Conservation (phyloP, 1,140 invertebrate species). For the Zaprionus davidi region DNA sequence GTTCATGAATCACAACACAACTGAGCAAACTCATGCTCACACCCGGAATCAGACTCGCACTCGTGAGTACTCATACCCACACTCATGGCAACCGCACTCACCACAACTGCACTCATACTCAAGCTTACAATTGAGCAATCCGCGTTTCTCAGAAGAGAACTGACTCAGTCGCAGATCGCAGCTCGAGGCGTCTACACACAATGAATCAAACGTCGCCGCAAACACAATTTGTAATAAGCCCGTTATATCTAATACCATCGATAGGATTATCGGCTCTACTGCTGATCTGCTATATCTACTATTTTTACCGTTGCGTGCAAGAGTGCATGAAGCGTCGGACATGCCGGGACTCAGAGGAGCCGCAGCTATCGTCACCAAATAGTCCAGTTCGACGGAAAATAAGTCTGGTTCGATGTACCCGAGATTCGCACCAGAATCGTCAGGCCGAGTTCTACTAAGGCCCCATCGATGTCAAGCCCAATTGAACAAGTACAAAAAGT, state of each 20-base stretch:
- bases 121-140: not conserved
- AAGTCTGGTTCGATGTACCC: not conserved
- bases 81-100: not conserved
- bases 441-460: not conserved
- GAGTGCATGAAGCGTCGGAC: conserved; percentile 2
- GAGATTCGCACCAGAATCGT: not conserved
- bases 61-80: not conserved
- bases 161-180: conserved; percentile 10
- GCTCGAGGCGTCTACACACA: conserved; percentile 9
- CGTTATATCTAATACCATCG: conserved; percentile 27
- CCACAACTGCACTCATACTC: not conserved
- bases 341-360: not conserved
- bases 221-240: conserved; percentile 1
- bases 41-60: not conserved
- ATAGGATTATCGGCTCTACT: not conserved
- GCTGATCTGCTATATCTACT: conserved; percentile 20
- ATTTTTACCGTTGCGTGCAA: conserved; percentile 27
- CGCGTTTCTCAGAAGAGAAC: not conserved
- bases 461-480: too few relatives aligned
- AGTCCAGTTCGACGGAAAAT: not conserved
- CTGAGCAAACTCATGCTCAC: not conserved
- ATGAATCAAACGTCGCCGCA: conserved; percentile 20
- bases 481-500: not conserved
- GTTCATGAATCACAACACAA: conserved; percentile 23
- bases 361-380: not conserved